Base-by-base conservation (phyloP, 2,888 invertebrate species). In the Apotomis betuletana region DNA sequence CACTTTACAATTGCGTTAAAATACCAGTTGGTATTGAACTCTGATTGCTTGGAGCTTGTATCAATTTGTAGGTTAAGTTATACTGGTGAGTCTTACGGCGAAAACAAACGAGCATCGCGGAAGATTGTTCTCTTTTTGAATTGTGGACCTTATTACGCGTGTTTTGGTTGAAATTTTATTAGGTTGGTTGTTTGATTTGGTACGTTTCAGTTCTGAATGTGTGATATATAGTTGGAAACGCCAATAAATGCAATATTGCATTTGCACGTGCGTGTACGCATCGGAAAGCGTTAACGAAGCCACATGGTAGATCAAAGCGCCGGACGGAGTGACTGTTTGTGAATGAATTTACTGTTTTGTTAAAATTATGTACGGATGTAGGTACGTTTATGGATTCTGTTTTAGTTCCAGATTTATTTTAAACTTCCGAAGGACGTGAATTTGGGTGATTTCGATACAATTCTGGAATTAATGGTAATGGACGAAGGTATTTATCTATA, bases 261-360 rank as follows among this genome's bases (percentile, higher is more conserved):
- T 71, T 71, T 68, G 72, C 72, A 72, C 72, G 72, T 72, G 72
- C 72, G 67, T 54, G 44, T 59, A 46, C 67, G 72, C 72, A 72
- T 71, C 72, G 68, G 72, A 72, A 72, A 72, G 67, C 67, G 68
- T 72, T 68, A 72, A 72, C 72, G 54, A 58, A 63, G 55, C 72
- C 69, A 72, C 63, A 72, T 72, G 72, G 72, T 52, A 68, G 58
- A 72, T 72, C 72, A 72, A 72, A 72, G 68, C 6, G 63, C 67
- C 72, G 68, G 72, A 72, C 72, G 72, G 59, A 62, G 46, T 36
- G 12, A 60, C 70, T 67, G 70, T 70, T 72, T 68, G 67, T 68
- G 63, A 72, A 72, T 68, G 72, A 72, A 63, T 72, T 68, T 72
- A 72, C 72, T 72, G 72, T 72, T 72, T 72, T 72, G 72, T 68